Percentiles rank a stretch among this genome's conserved stretches.
phyloP scores from a whole-genome alignment of 92 coral and sea anemone species.

The Zoanthus sociatus region DNA sequence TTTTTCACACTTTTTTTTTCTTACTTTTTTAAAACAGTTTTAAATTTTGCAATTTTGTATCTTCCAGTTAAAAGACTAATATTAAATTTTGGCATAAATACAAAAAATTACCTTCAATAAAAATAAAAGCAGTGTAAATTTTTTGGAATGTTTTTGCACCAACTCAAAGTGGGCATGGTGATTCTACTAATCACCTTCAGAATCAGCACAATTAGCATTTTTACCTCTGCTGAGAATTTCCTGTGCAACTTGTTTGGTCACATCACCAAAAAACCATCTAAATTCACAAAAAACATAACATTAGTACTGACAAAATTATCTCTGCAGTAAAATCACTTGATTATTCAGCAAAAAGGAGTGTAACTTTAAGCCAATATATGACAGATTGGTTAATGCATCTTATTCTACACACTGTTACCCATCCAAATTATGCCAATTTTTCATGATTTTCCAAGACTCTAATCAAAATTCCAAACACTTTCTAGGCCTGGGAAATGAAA shows the following conservation, averaged over 20 bases:
- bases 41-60: background rate
- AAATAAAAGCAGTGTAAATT: background rate
- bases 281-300: background rate
- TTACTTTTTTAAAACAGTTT: background rate
- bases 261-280: slow-evolving; percentile 97
- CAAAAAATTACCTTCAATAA: background rate
- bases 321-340: no score
- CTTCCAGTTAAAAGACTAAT: background rate
- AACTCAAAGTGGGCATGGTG: background rate
- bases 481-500: no score
- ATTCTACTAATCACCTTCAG: background rate
- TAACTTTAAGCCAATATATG: no score
- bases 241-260: slow-evolving; percentile 93
- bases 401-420: no score
- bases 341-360: no score
- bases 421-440: no score
- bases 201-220: background rate
- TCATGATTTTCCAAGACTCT: no score
- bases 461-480: no score
- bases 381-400: no score
- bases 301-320: no score
- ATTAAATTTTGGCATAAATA: background rate
- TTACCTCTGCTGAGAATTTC: slow-evolving; percentile 90
- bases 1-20: background rate
- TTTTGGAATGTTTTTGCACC: background rate